Evolutionary conservation across 2,113 vertebrate genomes (phyloP), one percentile per base, ranked within the genome.

Genomic region (Ochotona princeps): DNA sequence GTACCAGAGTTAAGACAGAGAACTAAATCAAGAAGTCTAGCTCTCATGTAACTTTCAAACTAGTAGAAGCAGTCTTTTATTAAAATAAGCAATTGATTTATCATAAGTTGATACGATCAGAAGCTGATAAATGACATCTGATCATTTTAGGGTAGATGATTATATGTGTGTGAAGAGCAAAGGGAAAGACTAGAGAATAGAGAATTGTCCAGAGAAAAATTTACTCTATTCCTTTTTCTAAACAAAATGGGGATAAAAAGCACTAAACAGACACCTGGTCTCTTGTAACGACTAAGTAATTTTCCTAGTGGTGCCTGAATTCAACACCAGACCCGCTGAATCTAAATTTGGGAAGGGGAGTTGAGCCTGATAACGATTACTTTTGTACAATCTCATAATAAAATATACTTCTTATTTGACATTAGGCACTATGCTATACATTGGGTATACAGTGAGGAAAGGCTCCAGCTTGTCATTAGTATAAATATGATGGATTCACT

Each of bases 301-400:
- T 63, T 83, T 66, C 60, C 25, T 49, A 80, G 8, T 83, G 54
- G 63, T 74, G 7, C 1, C 51, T 70, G 30, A 89, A 7, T 80
- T 1, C 6, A 7, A 69, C 1, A 26, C 0, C n/a, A 60, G 30
- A 38, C 5, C 8, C 69, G 30, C 0, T 4, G 66, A 90, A 80
- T 87, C 2, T 88, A 32, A 65, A 10, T 88, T 88, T 88, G 12
- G 61, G 38, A 12, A 51, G 25, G 15, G 9, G 1, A 11, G 21
- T 47, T 61, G 69, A 74, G 7, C 6, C 10, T 26, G 28, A 17
- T 89, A 15, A 61, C 66, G 10, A 44, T 28, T 61, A 75, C 49
- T 89, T 79, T 91, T 83, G 26, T 65, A 73, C 78, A 83, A 28
- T 57, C 11, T 73, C 73, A 76, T n/a, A 51, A 69, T 54, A 83